These are phyloP conservation scores for Leptopilina myrica DNA, from an alignment of 2,888 invertebrate species.

Conservation along the genomic window DNA sequence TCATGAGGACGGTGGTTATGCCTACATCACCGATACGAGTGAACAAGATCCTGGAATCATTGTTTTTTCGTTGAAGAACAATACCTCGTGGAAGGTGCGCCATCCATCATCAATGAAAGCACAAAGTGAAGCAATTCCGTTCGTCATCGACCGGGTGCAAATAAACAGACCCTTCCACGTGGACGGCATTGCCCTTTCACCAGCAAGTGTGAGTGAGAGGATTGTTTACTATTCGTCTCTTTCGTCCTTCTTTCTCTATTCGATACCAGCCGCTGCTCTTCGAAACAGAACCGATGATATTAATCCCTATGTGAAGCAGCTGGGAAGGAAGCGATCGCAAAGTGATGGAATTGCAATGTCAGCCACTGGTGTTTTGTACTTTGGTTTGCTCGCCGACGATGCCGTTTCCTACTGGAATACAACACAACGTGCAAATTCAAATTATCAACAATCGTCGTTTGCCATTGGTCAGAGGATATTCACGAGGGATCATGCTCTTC, in stretches of 20 bases:
- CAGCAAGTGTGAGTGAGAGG: constrained; percentile 68
- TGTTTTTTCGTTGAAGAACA: constrained; percentile 82
- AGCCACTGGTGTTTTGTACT: constrained; percentile 83
- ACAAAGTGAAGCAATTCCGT: constrained; percentile 79
- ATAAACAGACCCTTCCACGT: constrained; percentile 81
- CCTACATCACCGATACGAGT: constrained; percentile 85
- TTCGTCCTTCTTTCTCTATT: constrained; percentile 83
- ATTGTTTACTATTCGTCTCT: constrained; percentile 83
- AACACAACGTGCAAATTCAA: constrained; percentile 76
- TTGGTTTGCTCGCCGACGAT: constrained; percentile 82
- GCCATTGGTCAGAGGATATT: constrained; percentile 81
- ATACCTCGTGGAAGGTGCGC: constrained; percentile 84
- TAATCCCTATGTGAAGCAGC: constrained; percentile 77
- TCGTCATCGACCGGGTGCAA: constrained; percentile 80
- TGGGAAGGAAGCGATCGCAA: constrained; percentile 83
- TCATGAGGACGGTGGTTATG: constrained; percentile 82
- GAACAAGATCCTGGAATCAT: constrained; percentile 84
- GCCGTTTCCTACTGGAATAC: constrained; percentile 85
- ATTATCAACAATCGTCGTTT: constrained; percentile 77
- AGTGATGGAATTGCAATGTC: constrained; percentile 87
- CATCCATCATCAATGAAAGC: constrained; percentile 83
- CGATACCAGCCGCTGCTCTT: constrained; percentile 81
- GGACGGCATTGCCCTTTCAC: constrained; percentile 85
- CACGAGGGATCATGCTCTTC: constrained; percentile 82
- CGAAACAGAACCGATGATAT: constrained; percentile 78